These are phyloP conservation scores for Calidris pygmaea DNA, from an alignment of 2,113 vertebrate genomes.

Conservation along the genomic window DNA sequence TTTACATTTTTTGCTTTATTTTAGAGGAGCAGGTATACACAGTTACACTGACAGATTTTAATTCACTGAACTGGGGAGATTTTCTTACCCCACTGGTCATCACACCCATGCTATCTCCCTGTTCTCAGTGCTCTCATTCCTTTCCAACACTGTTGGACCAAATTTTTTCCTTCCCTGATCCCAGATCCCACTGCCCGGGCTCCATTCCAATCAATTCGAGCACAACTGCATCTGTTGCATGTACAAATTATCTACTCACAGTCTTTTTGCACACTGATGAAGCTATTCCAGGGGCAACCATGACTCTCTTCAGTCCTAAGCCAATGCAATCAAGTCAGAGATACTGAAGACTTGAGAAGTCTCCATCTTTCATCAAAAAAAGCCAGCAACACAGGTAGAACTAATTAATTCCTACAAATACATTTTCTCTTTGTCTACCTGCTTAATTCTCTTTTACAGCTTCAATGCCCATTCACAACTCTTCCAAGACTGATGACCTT, in stretches of 20 bases:
- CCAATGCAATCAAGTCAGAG: not conserved
- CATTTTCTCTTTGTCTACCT: not conserved
- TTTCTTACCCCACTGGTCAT: no score
- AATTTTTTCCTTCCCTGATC: not conserved
- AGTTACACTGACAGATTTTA: rapidly evolving
- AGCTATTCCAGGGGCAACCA: not conserved
- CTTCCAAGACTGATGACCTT: not conserved
- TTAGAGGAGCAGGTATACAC: not conserved
- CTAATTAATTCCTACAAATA: not conserved
- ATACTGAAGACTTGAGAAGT: not conserved
- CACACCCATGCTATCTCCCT: rapidly evolving
- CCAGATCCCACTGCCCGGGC: not conserved
- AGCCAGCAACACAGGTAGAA: not conserved
- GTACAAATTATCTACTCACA: not conserved
- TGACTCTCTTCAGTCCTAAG: not conserved
- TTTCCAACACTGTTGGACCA: not conserved
- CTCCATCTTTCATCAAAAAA: not conserved
- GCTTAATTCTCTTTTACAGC: not conserved
- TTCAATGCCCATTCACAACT: not conserved
- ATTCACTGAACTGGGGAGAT: not conserved
- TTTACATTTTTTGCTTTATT: not conserved
- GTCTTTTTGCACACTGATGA: not conserved
- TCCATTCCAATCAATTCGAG: not conserved
- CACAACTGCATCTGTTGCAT: not conserved
- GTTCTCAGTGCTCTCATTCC: no score